Percentiles rank a stretch among this genome's conserved stretches.
These are phyloP conservation scores for Ctenicera cuprea DNA, from an alignment of 2,888 invertebrate genomes.

Conservation along the genomic window DNA sequence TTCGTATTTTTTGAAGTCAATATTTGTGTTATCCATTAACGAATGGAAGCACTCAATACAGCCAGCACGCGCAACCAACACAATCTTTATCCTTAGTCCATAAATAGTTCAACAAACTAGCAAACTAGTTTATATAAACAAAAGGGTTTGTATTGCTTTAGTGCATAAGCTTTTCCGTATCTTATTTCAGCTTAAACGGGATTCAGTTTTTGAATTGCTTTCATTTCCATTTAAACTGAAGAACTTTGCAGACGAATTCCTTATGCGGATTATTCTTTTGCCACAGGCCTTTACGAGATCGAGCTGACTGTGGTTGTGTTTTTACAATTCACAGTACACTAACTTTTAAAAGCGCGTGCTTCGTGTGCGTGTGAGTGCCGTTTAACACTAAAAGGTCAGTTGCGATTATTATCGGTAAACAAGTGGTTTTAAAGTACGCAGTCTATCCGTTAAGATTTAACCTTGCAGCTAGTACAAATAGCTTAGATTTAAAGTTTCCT, in stretches of 20 bases:
- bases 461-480: not conserved
- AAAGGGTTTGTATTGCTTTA: constrained; percentile 22
- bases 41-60: constrained; percentile 11
- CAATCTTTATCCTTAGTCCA: constrained; percentile 13
- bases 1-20: not conserved
- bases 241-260: too few relatives aligned
- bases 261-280: not conserved
- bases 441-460: constrained; percentile 6
- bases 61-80: constrained; percentile 5
- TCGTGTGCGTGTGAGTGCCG: not conserved
- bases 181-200: constrained; percentile 10
- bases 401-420: constrained; percentile 17
- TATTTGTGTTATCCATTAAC: constrained; percentile 12
- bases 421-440: constrained; percentile 12
- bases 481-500: not conserved
- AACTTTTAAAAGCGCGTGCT: not conserved
- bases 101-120: constrained; percentile 26
- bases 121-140: constrained; percentile 5
- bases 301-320: not conserved
- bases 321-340: constrained; percentile 1
- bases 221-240: not conserved
- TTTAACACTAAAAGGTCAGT: constrained; percentile 20
- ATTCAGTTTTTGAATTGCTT: constrained; percentile 2
- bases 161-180: constrained; percentile 20
- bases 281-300: too few relatives aligned